Conservation (phyloP, 2,888 invertebrate genomes). For the Eupithecia dodoneata region DNA sequence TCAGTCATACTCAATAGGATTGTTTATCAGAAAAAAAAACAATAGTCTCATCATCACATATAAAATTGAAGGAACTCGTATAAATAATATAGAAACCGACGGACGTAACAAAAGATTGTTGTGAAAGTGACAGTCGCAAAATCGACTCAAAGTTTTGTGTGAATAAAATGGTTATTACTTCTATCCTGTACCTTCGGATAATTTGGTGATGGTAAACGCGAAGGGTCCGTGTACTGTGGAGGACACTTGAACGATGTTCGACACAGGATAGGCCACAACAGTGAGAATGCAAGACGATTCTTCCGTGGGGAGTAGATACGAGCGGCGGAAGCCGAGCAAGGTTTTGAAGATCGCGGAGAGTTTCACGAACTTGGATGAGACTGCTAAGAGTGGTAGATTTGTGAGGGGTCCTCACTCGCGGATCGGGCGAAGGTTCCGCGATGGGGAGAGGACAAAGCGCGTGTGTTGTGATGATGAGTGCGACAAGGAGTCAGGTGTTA, state of each 20-base stretch:
- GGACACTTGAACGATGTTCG: conserved; percentile 78
- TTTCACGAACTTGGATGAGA: conserved; percentile 81
- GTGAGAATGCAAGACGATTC: conserved; percentile 82
- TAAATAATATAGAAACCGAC: conserved; percentile 50
- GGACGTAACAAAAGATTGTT: conserved; percentile 55
- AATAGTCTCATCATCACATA: conserved; percentile 62
- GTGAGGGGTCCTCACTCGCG: conserved; percentile 77
- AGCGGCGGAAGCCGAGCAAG: conserved; percentile 79
- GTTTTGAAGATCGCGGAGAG: conserved; percentile 82
- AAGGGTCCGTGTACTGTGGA: conserved; percentile 61
- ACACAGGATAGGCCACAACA: conserved; percentile 75
- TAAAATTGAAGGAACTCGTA: conserved; percentile 59
- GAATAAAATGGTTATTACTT: conserved; percentile 73
- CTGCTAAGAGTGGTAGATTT: conserved; percentile 76
- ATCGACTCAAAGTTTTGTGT: conserved; percentile 69
- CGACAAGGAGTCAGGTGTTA: conserved; percentile 80
- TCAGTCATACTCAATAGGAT: conserved; percentile 67
- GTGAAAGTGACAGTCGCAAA: conserved; percentile 79
- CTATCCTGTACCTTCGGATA: conserved; percentile 71
- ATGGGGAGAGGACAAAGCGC: conserved; percentile 73
- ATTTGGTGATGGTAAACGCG: conserved; percentile 58
- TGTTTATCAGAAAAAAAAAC: conserved; percentile 64
- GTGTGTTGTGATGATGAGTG: conserved; percentile 80
- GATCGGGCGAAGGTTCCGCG: conserved; percentile 67
- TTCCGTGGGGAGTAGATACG: conserved; percentile 70